Percentiles rank a stretch among this genome's conserved stretches.
Evolutionary conservation across 2,113 vertebrate species (phyloP).

Genomic region (Bungarus multicinctus): DNA sequence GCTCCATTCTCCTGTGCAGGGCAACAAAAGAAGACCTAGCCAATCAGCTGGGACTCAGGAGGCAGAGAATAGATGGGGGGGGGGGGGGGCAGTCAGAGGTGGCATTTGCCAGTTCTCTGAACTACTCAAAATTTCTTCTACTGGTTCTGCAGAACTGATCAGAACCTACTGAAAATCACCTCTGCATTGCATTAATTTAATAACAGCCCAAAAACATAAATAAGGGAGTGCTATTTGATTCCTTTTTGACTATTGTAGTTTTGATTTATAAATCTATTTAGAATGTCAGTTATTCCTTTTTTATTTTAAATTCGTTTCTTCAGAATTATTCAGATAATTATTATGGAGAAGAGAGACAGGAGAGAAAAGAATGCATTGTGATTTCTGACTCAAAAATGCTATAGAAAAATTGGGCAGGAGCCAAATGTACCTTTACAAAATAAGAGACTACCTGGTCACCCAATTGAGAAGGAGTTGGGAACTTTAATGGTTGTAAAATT

Average conservation of each 20-base stretch:
- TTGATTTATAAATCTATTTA: not conserved
- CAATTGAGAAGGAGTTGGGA: not conserved
- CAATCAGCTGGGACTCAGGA: no score
- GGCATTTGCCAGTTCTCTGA: no score
- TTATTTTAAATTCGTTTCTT: not conserved
- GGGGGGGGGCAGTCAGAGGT: no score
- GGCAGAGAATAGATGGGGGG: no score
- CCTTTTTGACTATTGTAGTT: not conserved
- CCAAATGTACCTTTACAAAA: not conserved
- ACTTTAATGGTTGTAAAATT: not conserved
- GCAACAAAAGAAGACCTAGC: no score
- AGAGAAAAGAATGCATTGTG: not conserved
- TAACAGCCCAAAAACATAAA: not conserved
- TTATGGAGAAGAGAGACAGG: not conserved
- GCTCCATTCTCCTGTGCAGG: no score
- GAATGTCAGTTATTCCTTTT: not conserved
- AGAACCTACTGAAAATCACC: no score
- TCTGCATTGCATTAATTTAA: not conserved
- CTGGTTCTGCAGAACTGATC: no score
- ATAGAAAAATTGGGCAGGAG: not conserved
- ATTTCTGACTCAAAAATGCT: not conserved
- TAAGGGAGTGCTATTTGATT: not conserved
- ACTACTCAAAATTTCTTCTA: no score
- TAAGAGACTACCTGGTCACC: not conserved
- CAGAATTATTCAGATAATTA: not conserved